Percentiles rank a stretch among this genome's conserved stretches.
These are phyloP conservation scores for Uloborus diversus DNA, from an alignment of 1,140 invertebrate species.

Conservation along the genomic window DNA sequence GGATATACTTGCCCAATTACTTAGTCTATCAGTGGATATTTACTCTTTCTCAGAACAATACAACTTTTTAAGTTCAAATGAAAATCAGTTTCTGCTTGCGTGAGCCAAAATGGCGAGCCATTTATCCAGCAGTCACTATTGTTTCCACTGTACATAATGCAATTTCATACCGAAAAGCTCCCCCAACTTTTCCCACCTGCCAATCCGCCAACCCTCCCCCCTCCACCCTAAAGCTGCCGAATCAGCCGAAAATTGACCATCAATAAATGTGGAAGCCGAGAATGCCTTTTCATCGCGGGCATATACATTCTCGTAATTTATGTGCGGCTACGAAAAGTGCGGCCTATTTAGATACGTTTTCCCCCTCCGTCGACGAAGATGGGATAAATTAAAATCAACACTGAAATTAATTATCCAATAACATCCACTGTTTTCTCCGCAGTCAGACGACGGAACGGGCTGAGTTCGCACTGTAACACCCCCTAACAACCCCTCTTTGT, in stretches of 20 bases:
- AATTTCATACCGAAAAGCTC: no score
- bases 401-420: constrained; percentile 56
- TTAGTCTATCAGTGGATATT: no score
- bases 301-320: no score
- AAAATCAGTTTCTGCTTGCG: no score
- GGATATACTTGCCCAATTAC: no score
- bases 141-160: no score
- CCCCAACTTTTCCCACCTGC: neutral
- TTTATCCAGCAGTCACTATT: no score
- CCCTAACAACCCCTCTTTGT: neutral
- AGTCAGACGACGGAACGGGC: neutral
- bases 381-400: constrained; percentile 56
- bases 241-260: constrained; percentile 51
- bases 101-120: no score
- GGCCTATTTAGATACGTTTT: constrained; percentile 37
- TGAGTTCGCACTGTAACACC: neutral
- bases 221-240: constrained; percentile 8
- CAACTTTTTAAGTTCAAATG: no score
- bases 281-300: neutral
- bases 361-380: constrained; percentile 3
- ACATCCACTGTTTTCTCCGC: constrained; percentile 46
- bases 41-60: no score
- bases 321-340: constrained; percentile 33
- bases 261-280: constrained; percentile 21
- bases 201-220: neutral